These are phyloP conservation scores for Lateolabrax maculatus DNA, from an alignment of 2,797 vertebrate species.

Conservation along the genomic window DNA sequence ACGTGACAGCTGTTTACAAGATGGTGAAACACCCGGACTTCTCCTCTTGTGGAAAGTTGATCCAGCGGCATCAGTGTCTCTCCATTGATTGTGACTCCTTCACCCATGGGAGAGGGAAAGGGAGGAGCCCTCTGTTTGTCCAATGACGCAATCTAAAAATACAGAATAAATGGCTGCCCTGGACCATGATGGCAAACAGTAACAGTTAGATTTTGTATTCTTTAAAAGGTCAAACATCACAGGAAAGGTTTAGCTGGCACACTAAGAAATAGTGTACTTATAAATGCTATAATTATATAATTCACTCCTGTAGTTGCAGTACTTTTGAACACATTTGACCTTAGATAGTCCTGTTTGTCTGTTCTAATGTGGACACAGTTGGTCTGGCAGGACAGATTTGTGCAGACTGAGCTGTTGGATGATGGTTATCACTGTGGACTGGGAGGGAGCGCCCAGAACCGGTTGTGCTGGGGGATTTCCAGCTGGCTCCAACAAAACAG, in stretches of 20 bases:
- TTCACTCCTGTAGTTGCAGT: constrained; percentile 1
- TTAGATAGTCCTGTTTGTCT: background rate
- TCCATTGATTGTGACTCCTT: constrained; percentile 47
- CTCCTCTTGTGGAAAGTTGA: constrained; percentile 26
- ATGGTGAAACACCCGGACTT: constrained; percentile 26
- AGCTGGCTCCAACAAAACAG: constrained; percentile 52
- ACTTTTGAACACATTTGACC: constrained; percentile 5
- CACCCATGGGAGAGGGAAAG: constrained; percentile 9
- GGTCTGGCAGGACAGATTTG: constrained; percentile 34
- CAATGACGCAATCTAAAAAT: constrained; percentile 39
- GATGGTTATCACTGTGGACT: constrained; percentile 45
- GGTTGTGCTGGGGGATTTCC: constrained; percentile 63
- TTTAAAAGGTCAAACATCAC: constrained; percentile 36
- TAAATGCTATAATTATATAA: background rate
- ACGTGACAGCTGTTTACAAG: constrained; percentile 12
- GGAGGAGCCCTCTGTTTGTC: constrained; percentile 9
- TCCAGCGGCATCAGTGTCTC: constrained; percentile 32
- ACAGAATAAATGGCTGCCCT: constrained; percentile 34
- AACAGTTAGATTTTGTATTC: constrained; percentile 10
- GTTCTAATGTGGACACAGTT: constrained; percentile 10
- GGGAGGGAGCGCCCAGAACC: constrained; percentile 43
- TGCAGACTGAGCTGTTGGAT: constrained; percentile 43
- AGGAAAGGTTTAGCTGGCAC: background rate
- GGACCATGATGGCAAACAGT: background rate
- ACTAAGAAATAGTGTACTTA: background rate